phyloP scores from a whole-genome alignment of 92 coral and sea anemone species.

The Micromussa lordhowensis region DNA sequence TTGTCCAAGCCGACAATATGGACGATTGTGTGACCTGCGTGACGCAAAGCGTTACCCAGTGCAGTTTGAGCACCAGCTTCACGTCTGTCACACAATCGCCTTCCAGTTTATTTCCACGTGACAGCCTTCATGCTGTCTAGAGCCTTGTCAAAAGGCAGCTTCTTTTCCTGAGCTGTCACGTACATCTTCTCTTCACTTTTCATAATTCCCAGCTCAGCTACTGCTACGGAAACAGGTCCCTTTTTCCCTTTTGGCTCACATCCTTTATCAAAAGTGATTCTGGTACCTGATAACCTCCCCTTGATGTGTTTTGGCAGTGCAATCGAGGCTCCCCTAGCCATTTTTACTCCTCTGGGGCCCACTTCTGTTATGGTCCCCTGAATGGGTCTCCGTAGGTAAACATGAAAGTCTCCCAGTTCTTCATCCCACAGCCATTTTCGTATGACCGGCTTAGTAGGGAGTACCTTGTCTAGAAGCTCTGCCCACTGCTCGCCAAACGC shows the following conservation, averaged over 20 bases:
- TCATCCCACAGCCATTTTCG: slow-evolving; percentile 80
- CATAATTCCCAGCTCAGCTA: slow-evolving; percentile 72
- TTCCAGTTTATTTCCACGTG: slow-evolving; percentile 71
- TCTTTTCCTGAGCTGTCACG: slow-evolving; percentile 82
- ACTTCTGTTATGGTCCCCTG: slow-evolving; percentile 81
- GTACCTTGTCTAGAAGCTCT: slow-evolving; percentile 73
- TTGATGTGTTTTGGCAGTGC: slow-evolving; percentile 79
- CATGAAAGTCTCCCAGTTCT: slow-evolving; percentile 60
- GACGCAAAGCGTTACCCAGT: not conserved
- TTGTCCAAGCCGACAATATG: not conserved
- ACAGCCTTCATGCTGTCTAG: slow-evolving; percentile 81
- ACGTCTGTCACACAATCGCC: not conserved
- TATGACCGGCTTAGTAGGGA: slow-evolving; percentile 90
- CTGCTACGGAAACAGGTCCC: slow-evolving; percentile 86
- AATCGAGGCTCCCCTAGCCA: slow-evolving; percentile 93
- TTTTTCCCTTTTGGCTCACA: slow-evolving; percentile 93
- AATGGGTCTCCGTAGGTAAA: slow-evolving; percentile 78
- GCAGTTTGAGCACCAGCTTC: not conserved
- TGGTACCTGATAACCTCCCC: slow-evolving; percentile 59
- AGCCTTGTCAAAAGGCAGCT: slow-evolving; percentile 81
- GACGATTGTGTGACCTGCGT: not conserved
- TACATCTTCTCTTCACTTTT: slow-evolving; percentile 73
- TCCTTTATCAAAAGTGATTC: slow-evolving; percentile 72
- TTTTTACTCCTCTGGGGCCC: slow-evolving; percentile 93
- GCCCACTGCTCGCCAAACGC: slow-evolving; percentile 78